Evolutionary conservation across 2,113 vertebrate species (phyloP).

Genomic region (Petromus typicus): DNA sequence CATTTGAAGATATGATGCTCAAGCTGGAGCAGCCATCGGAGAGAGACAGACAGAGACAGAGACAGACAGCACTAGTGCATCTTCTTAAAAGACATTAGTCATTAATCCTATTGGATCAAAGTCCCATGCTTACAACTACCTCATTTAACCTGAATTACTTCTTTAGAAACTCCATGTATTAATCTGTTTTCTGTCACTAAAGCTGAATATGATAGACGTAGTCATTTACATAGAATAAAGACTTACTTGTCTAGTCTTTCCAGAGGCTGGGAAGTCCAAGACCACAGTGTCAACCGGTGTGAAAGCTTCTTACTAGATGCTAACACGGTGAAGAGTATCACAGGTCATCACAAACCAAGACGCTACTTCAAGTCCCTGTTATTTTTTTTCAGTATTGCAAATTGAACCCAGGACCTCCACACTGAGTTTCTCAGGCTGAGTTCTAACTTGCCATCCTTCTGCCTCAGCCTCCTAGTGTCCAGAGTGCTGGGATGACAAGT

Average conservation of each 20-base stretch:
- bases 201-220: background rate
- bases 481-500: background rate
- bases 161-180: background rate
- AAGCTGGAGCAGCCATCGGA: background rate
- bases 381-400: background rate
- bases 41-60: background rate
- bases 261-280: background rate
- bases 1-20: background rate
- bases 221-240: background rate
- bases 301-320: background rate
- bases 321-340: background rate
- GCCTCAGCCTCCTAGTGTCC: no score
- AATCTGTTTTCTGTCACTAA: background rate
- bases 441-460: no score
- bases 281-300: background rate
- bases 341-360: background rate
- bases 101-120: background rate
- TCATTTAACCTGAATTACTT: background rate
- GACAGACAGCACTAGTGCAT: background rate
- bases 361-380: background rate
- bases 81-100: background rate
- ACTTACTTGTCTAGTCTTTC: background rate
- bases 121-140: background rate
- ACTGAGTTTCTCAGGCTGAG: no score
- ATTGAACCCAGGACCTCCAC: background rate